phyloP scores from a whole-genome alignment of 2,797 vertebrate species.

The Falco berigora region DNA sequence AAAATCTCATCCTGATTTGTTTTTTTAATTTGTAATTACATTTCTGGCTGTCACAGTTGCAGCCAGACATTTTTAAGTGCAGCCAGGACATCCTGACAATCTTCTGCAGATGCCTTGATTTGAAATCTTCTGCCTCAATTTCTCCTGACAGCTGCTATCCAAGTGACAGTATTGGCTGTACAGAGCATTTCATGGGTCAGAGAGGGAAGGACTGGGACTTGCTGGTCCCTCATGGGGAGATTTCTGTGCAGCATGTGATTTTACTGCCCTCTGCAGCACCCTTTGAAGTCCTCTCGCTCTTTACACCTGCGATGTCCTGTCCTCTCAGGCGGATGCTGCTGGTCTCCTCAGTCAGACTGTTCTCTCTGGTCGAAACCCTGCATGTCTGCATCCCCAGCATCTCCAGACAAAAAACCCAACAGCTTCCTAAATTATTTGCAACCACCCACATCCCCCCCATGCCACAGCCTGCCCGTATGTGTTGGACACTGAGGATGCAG shows the following conservation, averaged over 20 bases:
- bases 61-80: neutral
- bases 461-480: neutral
- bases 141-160: neutral
- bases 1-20: neutral
- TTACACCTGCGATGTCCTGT: neutral
- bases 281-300: neutral
- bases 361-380: neutral
- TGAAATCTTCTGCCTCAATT: neutral
- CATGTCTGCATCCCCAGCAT: neutral
- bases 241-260: neutral
- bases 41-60: neutral
- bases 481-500: neutral
- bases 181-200: neutral
- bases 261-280: neutral
- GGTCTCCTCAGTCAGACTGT: neutral
- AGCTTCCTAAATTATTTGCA: neutral
- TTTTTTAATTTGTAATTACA: neutral
- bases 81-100: neutral
- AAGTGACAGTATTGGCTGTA: neutral
- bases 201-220: neutral
- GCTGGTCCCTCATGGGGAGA: neutral
- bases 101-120: neutral
- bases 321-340: neutral
- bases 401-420: neutral
- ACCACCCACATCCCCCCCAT: neutral